These are phyloP conservation scores for Mus spicilegus DNA, from an alignment of 2,113 vertebrate species.

Conservation along the genomic window DNA sequence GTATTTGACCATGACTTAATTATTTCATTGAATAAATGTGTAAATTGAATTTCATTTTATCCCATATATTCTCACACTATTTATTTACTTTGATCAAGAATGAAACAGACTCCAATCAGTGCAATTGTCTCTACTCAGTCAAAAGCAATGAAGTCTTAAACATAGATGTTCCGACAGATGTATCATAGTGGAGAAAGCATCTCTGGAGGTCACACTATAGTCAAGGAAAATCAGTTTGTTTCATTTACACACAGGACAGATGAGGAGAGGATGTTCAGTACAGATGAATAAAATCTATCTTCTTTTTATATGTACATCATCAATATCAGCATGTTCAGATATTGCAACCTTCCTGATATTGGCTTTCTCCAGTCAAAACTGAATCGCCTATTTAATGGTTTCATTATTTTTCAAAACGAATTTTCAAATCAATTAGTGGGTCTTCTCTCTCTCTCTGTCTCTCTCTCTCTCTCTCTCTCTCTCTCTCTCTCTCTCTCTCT, in stretches of 20 bases:
- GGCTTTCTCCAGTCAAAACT: not conserved
- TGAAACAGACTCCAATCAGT: not conserved
- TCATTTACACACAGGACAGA: constrained; percentile 73
- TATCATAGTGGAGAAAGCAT: constrained; percentile 59
- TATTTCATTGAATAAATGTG: constrained; percentile 26
- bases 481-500: not conserved
- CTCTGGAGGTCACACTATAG: constrained; percentile 69
- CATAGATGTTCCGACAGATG: not conserved
- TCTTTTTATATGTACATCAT: constrained; percentile 47
- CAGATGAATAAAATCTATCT: constrained; percentile 25
- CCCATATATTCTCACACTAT: not conserved
- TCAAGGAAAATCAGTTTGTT: constrained; percentile 71
- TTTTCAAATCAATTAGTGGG: constrained; percentile 53
- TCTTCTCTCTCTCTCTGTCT: not conserved
- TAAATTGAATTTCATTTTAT: constrained; percentile 34
- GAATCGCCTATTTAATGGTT: constrained; percentile 70
- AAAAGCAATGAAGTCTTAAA: not conserved
- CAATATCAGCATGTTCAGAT: constrained; percentile 66
- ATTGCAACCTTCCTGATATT: constrained; percentile 63
- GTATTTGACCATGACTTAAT: not conserved
- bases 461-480: too few relatives aligned
- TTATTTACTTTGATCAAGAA: not conserved
- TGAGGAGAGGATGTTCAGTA: constrained; percentile 68
- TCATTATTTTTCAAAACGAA: constrained; percentile 71
- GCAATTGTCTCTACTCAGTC: constrained; percentile 3